Percentiles rank a stretch among this genome's conserved stretches.
These are phyloP conservation scores for Periophthalmus modestus DNA, from an alignment of 2,113 vertebrate genomes.

Conservation along the genomic window DNA sequence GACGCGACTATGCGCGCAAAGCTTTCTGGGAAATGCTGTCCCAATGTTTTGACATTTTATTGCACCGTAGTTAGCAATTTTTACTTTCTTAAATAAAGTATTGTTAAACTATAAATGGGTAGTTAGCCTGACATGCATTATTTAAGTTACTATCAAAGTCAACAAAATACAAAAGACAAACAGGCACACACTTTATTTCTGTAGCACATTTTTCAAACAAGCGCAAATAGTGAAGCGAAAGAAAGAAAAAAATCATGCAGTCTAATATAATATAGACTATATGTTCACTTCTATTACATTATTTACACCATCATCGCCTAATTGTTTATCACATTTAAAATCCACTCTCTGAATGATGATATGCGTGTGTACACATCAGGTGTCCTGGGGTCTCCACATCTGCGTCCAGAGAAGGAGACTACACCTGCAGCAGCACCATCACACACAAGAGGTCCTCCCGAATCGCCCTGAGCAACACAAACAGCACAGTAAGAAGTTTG, in stretches of 20 bases:
- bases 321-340: constrained; percentile 37
- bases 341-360: constrained; percentile 54
- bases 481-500: not conserved
- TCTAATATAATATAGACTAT: not conserved
- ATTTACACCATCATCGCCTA: not conserved
- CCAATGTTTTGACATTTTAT: not conserved
- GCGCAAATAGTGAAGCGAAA: not conserved
- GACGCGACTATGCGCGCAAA: constrained; percentile 7
- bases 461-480: not conserved
- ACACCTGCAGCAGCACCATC: constrained; percentile 70
- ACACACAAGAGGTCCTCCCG: constrained; percentile 70
- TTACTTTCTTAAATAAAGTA: no score
- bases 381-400: not conserved
- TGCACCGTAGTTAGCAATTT: no score
- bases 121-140: not conserved
- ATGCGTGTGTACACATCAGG: constrained; percentile 74
- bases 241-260: not conserved
- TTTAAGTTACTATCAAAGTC: not conserved
- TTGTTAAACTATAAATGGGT: no score
- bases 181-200: not conserved
- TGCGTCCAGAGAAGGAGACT: constrained; percentile 69
- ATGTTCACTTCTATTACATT: not conserved
- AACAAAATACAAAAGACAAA: not conserved
- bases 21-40: constrained; percentile 49
- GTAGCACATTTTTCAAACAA: not conserved